Percentiles rank a stretch among this genome's conserved stretches.
Conservation (phyloP, 2,888 invertebrate genomes). For the Caenorhabditis sp. region DNA sequence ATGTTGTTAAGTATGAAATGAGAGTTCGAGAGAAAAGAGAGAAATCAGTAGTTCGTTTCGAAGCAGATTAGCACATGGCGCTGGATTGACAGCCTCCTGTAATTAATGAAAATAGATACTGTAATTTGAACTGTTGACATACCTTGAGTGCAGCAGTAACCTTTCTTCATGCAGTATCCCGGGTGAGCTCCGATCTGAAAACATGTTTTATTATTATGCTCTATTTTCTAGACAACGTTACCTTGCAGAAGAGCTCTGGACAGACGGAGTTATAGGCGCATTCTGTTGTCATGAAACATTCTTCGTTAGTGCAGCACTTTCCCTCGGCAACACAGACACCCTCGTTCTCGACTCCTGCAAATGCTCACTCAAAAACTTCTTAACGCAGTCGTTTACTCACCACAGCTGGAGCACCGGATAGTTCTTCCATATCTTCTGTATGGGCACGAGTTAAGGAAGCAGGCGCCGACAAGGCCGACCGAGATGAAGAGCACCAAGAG, state of each 20-base stretch:
- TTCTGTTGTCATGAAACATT: slow-evolving; percentile 67
- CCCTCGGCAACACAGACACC: slow-evolving; percentile 76
- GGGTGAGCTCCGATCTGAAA: slow-evolving; percentile 60
- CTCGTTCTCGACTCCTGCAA: slow-evolving; percentile 67
- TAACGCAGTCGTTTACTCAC: slow-evolving; percentile 36
- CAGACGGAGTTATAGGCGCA: slow-evolving; percentile 66
- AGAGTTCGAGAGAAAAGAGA: not conserved
- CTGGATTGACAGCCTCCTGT: slow-evolving; percentile 64
- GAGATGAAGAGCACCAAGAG: slow-evolving; percentile 30
- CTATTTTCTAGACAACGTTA: not conserved
- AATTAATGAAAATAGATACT: slow-evolving; percentile 6
- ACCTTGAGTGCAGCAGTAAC: slow-evolving; percentile 69
- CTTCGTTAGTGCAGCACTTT: slow-evolving; percentile 74
- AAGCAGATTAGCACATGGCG: slow-evolving; percentile 58
- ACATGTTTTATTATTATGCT: not conserved
- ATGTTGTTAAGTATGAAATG: slow-evolving; percentile 8
- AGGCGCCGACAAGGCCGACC: slow-evolving; percentile 60
- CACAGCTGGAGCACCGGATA: slow-evolving; percentile 72
- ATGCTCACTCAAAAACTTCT: not conserved
- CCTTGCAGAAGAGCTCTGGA: slow-evolving; percentile 69
- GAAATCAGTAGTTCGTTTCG: not conserved
- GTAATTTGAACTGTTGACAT: not conserved
- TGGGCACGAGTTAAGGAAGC: slow-evolving; percentile 81
- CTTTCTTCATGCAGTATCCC: slow-evolving; percentile 67
- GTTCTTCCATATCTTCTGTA: slow-evolving; percentile 79